Evolutionary conservation across 92 coral and sea anemone genomes (phyloP).

Genomic region (Porites divaricata): DNA sequence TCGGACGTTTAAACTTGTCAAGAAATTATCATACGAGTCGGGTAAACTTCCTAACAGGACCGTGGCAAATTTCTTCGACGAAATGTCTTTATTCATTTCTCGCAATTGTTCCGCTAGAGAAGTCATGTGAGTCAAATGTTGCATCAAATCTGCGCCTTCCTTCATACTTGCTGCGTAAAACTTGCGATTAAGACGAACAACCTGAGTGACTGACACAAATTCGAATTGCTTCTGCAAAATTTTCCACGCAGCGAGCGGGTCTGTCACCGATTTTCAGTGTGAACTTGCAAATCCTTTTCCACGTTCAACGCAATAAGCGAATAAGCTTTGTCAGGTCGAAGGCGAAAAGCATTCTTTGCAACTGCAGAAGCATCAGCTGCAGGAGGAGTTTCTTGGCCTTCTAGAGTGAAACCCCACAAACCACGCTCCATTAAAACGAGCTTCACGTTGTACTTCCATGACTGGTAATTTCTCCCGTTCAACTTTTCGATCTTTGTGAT

Average conservation of each 20-base stretch:
- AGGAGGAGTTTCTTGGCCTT: no score
- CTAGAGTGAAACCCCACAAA: no score
- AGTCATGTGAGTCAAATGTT: slow-evolving; percentile 56
- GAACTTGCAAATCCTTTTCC: no score
- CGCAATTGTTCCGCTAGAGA: slow-evolving; percentile 74
- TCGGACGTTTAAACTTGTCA: slow-evolving; percentile 64
- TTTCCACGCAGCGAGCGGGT: slow-evolving; percentile 69
- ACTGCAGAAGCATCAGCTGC: neutral
- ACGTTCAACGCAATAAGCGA: no score
- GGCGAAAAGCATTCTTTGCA: no score
- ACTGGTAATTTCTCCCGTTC: no score
- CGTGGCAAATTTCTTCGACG: slow-evolving; percentile 69
- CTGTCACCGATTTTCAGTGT: no score
- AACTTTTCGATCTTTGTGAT: no score
- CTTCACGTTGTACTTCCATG: no score
- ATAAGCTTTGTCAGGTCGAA: no score
- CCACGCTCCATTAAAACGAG: neutral
- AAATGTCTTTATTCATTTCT: slow-evolving; percentile 66
- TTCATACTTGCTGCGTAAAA: slow-evolving; percentile 76
- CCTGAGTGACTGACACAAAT: slow-evolving; percentile 57
- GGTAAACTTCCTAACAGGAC: slow-evolving; percentile 72
- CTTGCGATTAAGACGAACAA: slow-evolving; percentile 56
- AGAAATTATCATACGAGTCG: slow-evolving; percentile 70
- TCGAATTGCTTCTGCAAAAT: slow-evolving; percentile 61
- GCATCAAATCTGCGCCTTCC: slow-evolving; percentile 46